Evolutionary conservation across 2,888 invertebrate genomes (phyloP).

Genomic region (Drosophila atroscutellata): DNA sequence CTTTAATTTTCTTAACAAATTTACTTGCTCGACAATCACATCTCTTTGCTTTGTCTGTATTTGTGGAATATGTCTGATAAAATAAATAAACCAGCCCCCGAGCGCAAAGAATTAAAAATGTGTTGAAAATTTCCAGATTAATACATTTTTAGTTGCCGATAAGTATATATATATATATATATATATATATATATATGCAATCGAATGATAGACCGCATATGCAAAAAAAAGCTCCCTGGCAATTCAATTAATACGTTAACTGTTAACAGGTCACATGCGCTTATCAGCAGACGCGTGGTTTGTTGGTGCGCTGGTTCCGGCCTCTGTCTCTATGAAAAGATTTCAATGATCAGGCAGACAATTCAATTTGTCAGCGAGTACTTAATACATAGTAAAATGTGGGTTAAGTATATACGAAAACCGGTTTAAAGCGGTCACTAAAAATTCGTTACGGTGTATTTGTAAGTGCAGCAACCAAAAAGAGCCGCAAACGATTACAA

Average conservation of each 20-base stretch:
- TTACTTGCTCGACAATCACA: conserved; percentile 53
- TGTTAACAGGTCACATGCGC: conserved; percentile 70
- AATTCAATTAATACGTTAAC: conserved; percentile 16
- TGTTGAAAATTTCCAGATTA: conserved; percentile 18
- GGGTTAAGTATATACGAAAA: conserved; percentile 35
- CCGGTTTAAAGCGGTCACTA: conserved; percentile 59
- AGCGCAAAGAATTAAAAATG: conserved; percentile 7
- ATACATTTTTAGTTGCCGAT: conserved; percentile 41
- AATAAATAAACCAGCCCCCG: conserved; percentile 37
- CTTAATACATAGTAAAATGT: conserved; percentile 29
- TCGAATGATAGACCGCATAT: conserved; percentile 20
- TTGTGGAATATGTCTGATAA: conserved; percentile 26
- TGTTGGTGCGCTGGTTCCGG: conserved; percentile 2
- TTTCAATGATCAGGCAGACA: conserved; percentile 28
- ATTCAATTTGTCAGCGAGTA: conserved; percentile 26
- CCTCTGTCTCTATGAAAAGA: not conserved
- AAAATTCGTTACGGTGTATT: conserved; percentile 36
- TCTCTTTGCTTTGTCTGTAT: conserved; percentile 48
- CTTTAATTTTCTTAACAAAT: conserved; percentile 36
- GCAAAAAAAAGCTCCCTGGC: conserved; percentile 49
- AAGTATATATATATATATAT: conserved; percentile 33
- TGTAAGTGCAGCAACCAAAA: conserved; percentile 50
- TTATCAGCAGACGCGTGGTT: conserved; percentile 57
- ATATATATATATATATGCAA: conserved; percentile 20
- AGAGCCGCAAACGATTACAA: conserved; percentile 24